Evolutionary conservation across 1,140 invertebrate species (phyloP).

Genomic region (Eulimnadia texana): DNA sequence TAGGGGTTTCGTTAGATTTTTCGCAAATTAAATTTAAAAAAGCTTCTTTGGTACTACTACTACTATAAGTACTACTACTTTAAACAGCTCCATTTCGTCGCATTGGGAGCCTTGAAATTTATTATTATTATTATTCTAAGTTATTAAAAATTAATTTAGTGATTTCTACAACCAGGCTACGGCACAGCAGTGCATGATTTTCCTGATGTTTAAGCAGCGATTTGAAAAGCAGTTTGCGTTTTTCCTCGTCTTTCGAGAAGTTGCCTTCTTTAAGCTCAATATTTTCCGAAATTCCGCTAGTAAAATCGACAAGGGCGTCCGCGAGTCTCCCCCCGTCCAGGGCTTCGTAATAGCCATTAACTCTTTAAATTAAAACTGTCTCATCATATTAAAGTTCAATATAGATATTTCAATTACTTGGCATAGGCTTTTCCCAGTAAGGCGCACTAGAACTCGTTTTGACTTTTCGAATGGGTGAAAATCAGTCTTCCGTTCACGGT

Average conservation of each 20-base stretch:
- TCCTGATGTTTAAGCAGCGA: constrained; percentile 33
- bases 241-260: constrained; percentile 29
- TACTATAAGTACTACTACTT: too few relatives aligned
- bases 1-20: too few relatives aligned
- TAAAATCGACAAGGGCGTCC: constrained; percentile 46
- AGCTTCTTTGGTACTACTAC: too few relatives aligned
- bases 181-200: constrained; percentile 35
- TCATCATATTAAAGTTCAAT: too few relatives aligned
- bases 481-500: constrained; percentile 39
- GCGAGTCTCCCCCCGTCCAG: constrained; percentile 41
- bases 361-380: too few relatives aligned
- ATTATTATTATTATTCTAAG: too few relatives aligned
- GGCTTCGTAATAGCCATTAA: constrained; percentile 42
- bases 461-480: constrained; percentile 37
- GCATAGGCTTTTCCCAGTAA: constrained; percentile 47
- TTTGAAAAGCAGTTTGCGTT: constrained; percentile 30
- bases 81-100: too few relatives aligned
- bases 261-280: constrained; percentile 32
- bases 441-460: constrained; percentile 41
- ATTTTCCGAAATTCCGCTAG: constrained; percentile 41
- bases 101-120: too few relatives aligned
- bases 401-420: too few relatives aligned
- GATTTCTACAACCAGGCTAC: constrained; percentile 35
- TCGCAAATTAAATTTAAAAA: too few relatives aligned
- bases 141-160: too few relatives aligned